A percentile compares a stretch with the other conserved stretches of the same genome.
phyloP scores from a whole-genome alignment of 1,140 invertebrate species.

The Solenopsis fugax region DNA sequence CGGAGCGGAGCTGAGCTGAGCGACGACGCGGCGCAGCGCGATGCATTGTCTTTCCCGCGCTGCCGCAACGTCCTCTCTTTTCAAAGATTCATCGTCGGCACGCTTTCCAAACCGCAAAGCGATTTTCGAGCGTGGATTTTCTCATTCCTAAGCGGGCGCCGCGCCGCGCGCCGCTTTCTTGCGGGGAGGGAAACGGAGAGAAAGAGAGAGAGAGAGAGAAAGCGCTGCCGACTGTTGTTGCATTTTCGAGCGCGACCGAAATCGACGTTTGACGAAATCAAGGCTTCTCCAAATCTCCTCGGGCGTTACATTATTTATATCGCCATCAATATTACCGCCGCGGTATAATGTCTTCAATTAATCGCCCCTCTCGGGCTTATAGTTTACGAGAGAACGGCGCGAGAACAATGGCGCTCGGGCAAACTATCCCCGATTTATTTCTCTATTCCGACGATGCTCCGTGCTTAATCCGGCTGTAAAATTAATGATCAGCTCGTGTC shows the following conservation, averaged over 20 bases:
- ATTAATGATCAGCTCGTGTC: constrained; percentile 63
- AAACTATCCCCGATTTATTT: constrained; percentile 55
- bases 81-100: constrained; percentile 66
- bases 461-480: constrained; percentile 53
- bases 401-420: constrained; percentile 53
- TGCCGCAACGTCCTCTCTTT: constrained; percentile 41
- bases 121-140: constrained; percentile 60
- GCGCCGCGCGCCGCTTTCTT: background rate
- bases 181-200: background rate
- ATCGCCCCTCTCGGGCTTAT: constrained; percentile 17
- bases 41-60: constrained; percentile 67
- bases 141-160: background rate
- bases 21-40: background rate
- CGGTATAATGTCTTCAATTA: constrained; percentile 12
- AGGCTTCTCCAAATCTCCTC: background rate
- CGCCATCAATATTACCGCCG: background rate
- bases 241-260: too few relatives aligned
- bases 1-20: background rate
- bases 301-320: constrained; percentile 3
- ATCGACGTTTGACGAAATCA: background rate
- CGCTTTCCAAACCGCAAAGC: constrained; percentile 57
- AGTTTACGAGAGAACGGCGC: constrained; percentile 42
- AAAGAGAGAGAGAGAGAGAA: background rate
- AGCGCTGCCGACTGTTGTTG: background rate
- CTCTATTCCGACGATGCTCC: constrained; percentile 43